phyloP scores from a whole-genome alignment of 2,113 vertebrate species.

The Ciconia stormi region DNA sequence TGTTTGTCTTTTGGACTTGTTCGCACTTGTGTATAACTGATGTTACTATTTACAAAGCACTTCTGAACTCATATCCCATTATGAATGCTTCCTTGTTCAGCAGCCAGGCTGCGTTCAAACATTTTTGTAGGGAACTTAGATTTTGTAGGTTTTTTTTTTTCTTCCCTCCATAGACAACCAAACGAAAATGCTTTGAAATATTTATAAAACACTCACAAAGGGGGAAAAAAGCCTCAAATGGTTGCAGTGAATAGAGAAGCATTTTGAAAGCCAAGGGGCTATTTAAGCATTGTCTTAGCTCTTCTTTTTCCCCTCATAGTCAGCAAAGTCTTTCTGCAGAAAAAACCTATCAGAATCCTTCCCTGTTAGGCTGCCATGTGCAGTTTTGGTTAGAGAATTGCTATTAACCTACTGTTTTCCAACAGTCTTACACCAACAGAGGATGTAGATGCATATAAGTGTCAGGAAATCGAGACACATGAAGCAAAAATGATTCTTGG shows the following conservation, averaged over 20 bases:
- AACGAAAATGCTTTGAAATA: background rate
- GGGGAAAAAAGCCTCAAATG: background rate
- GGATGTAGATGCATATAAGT: background rate
- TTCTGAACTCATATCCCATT: background rate
- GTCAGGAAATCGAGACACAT: background rate
- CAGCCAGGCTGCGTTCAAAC: background rate
- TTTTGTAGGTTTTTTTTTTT: background rate
- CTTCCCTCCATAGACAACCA: background rate
- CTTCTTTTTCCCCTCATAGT: background rate
- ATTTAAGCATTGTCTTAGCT: background rate
- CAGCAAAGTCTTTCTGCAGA: background rate
- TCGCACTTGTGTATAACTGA: background rate
- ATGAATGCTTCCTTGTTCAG: background rate
- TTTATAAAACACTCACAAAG: background rate
- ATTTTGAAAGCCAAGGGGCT: background rate
- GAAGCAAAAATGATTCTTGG: background rate
- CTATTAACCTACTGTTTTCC: background rate
- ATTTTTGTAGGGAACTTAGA: background rate
- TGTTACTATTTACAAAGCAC: background rate
- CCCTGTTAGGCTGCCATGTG: background rate
- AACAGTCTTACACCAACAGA: background rate
- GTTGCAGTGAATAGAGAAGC: background rate
- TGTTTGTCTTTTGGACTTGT: background rate
- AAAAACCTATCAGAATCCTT: background rate
- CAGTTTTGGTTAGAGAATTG: background rate